A percentile compares a stretch with the other conserved stretches of the same genome.
phyloP scores from a whole-genome alignment of 2,888 invertebrate species.

The Andrena trimmerana region DNA sequence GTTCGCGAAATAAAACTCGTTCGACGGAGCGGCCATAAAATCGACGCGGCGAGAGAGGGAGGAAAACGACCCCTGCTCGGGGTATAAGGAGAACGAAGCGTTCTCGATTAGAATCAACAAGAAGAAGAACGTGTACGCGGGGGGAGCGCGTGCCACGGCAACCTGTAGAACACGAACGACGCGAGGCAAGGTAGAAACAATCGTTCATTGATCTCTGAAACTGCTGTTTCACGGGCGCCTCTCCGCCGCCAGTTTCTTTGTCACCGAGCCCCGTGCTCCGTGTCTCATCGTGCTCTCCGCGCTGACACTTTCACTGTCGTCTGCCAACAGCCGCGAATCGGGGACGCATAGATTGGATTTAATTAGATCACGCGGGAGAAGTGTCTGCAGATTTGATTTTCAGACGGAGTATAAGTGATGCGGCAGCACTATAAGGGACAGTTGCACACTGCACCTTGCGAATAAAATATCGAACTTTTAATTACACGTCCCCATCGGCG shows the following conservation, averaged over 20 bases:
- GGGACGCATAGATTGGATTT: not conserved
- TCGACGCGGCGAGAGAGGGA: not conserved
- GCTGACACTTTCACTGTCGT: conserved; percentile 34
- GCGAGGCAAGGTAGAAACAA: conserved; percentile 58
- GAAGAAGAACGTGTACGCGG: conserved; percentile 25
- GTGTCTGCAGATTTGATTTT: not conserved
- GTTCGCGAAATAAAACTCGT: conserved; percentile 13
- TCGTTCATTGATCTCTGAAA: conserved; percentile 69
- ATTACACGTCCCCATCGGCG: too few species aligned
- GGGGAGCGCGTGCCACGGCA: conserved; percentile 47
- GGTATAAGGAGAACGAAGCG: conserved; percentile 45
- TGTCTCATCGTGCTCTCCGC: conserved; percentile 41
- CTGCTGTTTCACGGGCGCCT: conserved; percentile 61
- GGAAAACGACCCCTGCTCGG: not conserved
- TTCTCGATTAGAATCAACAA: conserved; percentile 62
- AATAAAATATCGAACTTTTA: too few species aligned
- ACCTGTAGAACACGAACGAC: conserved; percentile 64
- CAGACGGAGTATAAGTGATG: not conserved
- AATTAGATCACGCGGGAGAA: not conserved
- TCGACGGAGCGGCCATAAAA: conserved; percentile 22
- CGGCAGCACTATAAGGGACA: not conserved
- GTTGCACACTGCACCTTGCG: not conserved
- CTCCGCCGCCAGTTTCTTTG: conserved; percentile 47
- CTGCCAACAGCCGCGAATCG: conserved; percentile 15
- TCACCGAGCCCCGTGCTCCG: conserved; percentile 28